Evolutionary conservation across 1,140 invertebrate genomes (phyloP), one percentile per base, ranked within the genome.

Genomic region (Drosophila subobscura): DNA sequence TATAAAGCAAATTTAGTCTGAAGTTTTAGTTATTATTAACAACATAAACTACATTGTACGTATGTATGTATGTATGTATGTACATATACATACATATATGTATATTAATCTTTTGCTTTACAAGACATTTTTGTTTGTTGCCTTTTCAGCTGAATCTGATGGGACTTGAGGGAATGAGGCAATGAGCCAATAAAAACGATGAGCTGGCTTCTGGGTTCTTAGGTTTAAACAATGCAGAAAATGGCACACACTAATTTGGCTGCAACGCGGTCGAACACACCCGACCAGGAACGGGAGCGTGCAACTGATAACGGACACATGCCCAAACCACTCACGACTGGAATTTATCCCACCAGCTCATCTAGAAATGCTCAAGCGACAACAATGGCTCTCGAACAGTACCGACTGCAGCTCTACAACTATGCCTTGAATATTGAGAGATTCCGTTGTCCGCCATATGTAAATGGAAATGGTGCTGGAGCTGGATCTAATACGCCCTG

Each of bases 391-490:
- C 91, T 97, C 40, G 96, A 98, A 65, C 96, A 97, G 80, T 97
- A 97, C 85, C 93, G 96, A 4, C 91, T 97, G 0, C 97, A 97
- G 79, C 93, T 97, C 0, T 97, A 97, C 91, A 97, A 97, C 90
- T 97, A 97, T 91, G 96, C 96, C 16, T 94, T 97, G 89, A 86
- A 80, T 50, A 96, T 96, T 12, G 96, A 97, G 85, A 91, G 96
- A 1, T 90, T 97, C 1, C 92, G 96, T 8, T 93, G 95, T 65
- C 92, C 94, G 0, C 81, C 90, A 75, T 85, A 93, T 91, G 53
- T 47, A 3, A 29, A 70, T 1, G 53, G 51, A 3, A 29, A 70
- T 1, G 51, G 60, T 23, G 46, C 59, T 10, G 37, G 57, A 6
- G 50, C 22, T 3, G 33, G 52, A 41, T 37, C 46, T n/a, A 37